phyloP scores from a whole-genome alignment of 1,140 invertebrate species.

The Cotesia vestalis region DNA sequence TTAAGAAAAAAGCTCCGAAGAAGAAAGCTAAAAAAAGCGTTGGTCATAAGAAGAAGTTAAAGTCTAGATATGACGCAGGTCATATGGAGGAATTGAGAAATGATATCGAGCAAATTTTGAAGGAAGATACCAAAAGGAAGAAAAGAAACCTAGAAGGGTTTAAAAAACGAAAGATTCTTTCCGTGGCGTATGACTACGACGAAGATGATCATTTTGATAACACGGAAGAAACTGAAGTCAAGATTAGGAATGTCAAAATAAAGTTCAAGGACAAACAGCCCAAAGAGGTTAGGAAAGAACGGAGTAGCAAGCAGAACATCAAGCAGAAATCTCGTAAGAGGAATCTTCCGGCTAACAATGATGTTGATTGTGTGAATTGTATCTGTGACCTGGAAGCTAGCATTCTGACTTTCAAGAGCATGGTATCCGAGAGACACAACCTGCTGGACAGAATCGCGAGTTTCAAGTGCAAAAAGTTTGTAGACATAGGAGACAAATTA shows the following conservation, averaged over 20 bases:
- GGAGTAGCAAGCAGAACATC: constrained; percentile 21
- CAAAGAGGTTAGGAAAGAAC: constrained; percentile 19
- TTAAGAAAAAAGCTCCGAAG: constrained; percentile 4
- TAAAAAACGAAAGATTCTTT: constrained; percentile 30
- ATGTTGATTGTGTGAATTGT: constrained; percentile 45
- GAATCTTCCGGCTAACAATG: too few species aligned
- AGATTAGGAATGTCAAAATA: too few species aligned
- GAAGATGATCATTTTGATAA: too few species aligned
- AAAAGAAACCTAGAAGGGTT: constrained; percentile 32
- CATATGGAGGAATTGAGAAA: constrained; percentile 29
- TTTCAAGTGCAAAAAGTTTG: constrained; percentile 49
- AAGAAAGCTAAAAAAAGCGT: constrained; percentile 11
- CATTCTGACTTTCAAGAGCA: constrained; percentile 43
- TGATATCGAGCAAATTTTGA: constrained; percentile 38
- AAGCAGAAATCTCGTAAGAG: neutral
- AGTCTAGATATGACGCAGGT: constrained; percentile 15
- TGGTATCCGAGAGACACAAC: constrained; percentile 44
- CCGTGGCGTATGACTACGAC: neutral
- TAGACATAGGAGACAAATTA: constrained; percentile 49
- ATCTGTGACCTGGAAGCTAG: constrained; percentile 49
- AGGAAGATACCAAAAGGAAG: constrained; percentile 25
- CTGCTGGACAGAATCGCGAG: constrained; percentile 44
- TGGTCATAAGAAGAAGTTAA: constrained; percentile 36
- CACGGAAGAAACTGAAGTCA: too few species aligned
- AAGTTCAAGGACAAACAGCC: constrained; percentile 26